phyloP scores from a whole-genome alignment of 2,797 vertebrate genomes.

The Melanotaenia maccullochi region DNA sequence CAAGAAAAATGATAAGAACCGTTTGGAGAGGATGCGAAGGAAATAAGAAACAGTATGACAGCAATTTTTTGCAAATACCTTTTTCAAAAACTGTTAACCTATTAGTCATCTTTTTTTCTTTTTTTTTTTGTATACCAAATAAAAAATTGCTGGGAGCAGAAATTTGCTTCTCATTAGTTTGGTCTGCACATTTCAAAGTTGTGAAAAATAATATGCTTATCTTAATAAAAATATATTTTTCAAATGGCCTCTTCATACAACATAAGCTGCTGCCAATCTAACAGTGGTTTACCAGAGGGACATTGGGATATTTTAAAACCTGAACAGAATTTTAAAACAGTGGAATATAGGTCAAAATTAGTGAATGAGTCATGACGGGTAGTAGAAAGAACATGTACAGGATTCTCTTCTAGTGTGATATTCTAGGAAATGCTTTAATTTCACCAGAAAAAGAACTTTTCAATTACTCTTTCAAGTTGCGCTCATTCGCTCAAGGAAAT shows the following conservation, averaged over 20 bases:
- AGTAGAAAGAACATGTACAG: not conserved
- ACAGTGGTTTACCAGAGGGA: too few relatives aligned
- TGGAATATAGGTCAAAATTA: conserved; percentile 28
- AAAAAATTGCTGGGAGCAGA: too few relatives aligned
- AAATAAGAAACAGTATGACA: not conserved
- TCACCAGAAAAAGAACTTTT: conserved; percentile 41
- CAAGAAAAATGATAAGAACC: not conserved
- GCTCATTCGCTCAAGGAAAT: conserved; percentile 49
- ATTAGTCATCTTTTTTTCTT: not conserved
- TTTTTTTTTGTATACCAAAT: too few relatives aligned
- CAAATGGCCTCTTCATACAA: not conserved
- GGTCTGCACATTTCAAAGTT: not conserved
- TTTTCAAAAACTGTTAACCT: not conserved
- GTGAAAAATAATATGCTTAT: too few relatives aligned
- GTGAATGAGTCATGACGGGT: conserved; percentile 10
- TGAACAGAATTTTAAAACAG: conserved; percentile 11
- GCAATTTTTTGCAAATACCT: not conserved
- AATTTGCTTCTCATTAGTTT: not conserved
- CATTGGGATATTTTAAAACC: conserved; percentile 7
- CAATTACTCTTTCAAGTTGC: not conserved
- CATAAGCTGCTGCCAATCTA: not conserved
- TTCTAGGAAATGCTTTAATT: conserved; percentile 58
- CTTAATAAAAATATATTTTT: not conserved
- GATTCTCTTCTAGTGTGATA: conserved; percentile 14
- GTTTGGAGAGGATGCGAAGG: not conserved